phyloP scores from a whole-genome alignment of 2,888 invertebrate genomes.

The Lacanobia wlatinum region DNA sequence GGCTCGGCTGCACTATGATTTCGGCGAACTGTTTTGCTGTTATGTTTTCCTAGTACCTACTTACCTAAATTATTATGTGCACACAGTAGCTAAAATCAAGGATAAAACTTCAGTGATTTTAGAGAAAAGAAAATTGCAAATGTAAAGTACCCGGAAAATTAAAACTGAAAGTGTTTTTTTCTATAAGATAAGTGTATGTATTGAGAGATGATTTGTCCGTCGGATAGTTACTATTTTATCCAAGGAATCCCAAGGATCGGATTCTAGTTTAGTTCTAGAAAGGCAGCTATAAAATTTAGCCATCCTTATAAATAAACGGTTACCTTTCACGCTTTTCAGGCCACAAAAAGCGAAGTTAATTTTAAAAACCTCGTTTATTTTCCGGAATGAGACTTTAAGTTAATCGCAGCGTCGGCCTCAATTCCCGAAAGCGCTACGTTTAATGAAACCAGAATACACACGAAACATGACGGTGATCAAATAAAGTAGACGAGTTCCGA shows the following conservation, averaged over 20 bases:
- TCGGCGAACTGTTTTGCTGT: constrained; percentile 10
- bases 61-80: neutral
- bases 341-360: constrained; percentile 37
- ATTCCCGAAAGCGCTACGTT: constrained; percentile 17
- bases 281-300: neutral
- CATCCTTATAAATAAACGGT: neutral
- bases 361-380: constrained; percentile 51
- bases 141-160: no score
- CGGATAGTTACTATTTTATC: neutral
- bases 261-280: no score
- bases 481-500: neutral
- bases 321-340: neutral
- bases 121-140: no score
- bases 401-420: constrained; percentile 30
- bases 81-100: neutral
- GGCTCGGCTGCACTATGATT: constrained; percentile 6
- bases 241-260: neutral
- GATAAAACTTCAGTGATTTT: no score
- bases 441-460: constrained; percentile 40
- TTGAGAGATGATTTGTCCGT: no score
- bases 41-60: constrained; percentile 41
- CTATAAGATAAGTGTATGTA: no score
- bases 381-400: constrained; percentile 39
- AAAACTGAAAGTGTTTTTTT: no score
- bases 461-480: neutral